Percentiles rank a stretch among this genome's conserved stretches.
Evolutionary conservation across 2,888 invertebrate species (phyloP).

Genomic region (Caenorhabditis macrosperma): DNA sequence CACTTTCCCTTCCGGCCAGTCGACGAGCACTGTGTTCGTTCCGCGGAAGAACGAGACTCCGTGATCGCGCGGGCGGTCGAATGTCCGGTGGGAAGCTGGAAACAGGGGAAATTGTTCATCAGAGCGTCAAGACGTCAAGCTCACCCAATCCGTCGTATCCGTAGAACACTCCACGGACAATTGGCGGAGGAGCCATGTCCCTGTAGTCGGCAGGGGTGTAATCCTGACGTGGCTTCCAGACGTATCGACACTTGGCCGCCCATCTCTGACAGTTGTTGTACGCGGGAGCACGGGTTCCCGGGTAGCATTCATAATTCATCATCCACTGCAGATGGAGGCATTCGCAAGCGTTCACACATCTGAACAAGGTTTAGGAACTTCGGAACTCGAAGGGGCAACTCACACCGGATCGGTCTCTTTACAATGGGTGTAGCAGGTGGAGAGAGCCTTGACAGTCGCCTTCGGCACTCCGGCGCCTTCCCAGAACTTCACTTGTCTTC

Average conservation of each 20-base stretch:
- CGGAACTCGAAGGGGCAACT: conserved; percentile 38
- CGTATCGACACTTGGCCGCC: conserved; percentile 71
- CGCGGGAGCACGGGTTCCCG: conserved; percentile 68
- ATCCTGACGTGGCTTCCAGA: conserved; percentile 73
- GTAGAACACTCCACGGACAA: conserved; percentile 75
- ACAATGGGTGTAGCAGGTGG: conserved; percentile 69
- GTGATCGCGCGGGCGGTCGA: conserved; percentile 74
- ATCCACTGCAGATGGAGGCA: conserved; percentile 76
- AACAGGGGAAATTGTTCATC: neutral
- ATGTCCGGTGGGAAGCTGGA: conserved; percentile 69
- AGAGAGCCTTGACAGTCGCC: conserved; percentile 62
- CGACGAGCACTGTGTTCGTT: conserved; percentile 73
- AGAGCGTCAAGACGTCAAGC: neutral
- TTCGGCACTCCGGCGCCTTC: conserved; percentile 69
- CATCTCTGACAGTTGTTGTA: conserved; percentile 75
- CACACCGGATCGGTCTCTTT: conserved; percentile 71
- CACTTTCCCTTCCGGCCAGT: conserved; percentile 77
- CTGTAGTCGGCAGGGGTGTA: conserved; percentile 71
- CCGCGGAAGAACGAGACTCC: conserved; percentile 77
- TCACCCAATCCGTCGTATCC: conserved; percentile 74
- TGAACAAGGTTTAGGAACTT: conserved; percentile 18
- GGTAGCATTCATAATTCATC: conserved; percentile 74
- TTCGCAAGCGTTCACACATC: conserved; percentile 75
- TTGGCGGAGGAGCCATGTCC: conserved; percentile 72
- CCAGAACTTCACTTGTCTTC: conserved; percentile 73